Conservation (phyloP, 2,113 vertebrate genomes). For the Crocuta crocuta region DNA sequence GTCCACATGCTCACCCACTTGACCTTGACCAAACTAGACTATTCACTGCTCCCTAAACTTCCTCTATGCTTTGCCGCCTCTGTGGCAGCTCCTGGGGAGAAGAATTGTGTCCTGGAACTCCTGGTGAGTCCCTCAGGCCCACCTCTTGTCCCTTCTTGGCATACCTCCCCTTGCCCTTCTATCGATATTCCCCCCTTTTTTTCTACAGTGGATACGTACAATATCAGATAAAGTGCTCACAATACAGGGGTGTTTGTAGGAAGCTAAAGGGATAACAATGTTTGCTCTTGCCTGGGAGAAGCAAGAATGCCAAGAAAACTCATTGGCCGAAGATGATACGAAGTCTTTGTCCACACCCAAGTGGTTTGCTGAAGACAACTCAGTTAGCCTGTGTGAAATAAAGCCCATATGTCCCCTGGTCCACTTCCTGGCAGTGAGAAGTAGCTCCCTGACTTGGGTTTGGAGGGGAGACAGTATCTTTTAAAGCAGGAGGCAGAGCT, state of each 20-base stretch:
- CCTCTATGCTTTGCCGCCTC: background rate
- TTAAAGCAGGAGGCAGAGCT: background rate
- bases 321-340: background rate
- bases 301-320: background rate
- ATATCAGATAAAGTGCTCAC: background rate
- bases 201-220: background rate
- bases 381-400: background rate
- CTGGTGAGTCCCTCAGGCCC: background rate
- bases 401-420: rapidly evolving
- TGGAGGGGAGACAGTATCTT: background rate
- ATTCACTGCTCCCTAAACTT: background rate
- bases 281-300: background rate
- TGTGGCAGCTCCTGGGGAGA: background rate
- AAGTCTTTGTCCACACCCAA: background rate
- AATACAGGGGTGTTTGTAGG: background rate
- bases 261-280: background rate
- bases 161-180: background rate
- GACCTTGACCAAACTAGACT: background rate
- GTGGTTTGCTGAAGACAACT: background rate
- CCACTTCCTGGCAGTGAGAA: background rate
- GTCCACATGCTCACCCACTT: background rate
- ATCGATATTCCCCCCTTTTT: background rate
- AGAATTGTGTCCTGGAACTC: background rate
- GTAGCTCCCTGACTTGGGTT: background rate
- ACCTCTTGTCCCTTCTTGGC: background rate